phyloP scores from a whole-genome alignment of 2,888 invertebrate species.

The Sesia bembeciformis region DNA sequence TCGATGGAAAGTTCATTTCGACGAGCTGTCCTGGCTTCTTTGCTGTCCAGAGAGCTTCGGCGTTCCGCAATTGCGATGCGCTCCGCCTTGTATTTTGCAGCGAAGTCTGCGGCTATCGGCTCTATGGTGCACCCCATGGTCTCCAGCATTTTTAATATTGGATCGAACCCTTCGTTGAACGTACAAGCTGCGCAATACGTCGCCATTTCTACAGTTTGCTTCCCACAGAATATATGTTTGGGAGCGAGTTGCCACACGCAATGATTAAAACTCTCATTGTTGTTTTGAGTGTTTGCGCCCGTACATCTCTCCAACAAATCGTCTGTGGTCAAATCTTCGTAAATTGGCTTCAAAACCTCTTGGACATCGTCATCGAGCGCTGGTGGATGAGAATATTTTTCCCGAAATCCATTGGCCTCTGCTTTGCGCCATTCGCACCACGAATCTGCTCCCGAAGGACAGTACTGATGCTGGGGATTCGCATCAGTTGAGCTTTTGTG shows the following conservation, averaged over 20 bases:
- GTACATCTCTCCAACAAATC: constrained; percentile 3
- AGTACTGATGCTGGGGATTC: constrained; percentile 1
- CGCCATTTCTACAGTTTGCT: constrained; percentile 2
- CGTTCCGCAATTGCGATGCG: constrained; percentile 3
- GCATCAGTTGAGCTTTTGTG: constrained; percentile 3
- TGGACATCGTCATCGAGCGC: constrained; percentile 2
- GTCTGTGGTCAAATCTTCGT: constrained; percentile 3
- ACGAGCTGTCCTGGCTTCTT: too few relatives aligned
- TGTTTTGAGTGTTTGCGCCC: constrained; percentile 4
- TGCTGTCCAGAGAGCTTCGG: constrained; percentile 3
- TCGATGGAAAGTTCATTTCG: constrained; percentile 2
- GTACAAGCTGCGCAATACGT: constrained; percentile 3
- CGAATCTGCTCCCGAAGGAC: constrained; percentile 3
- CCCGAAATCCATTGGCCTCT: too few relatives aligned
- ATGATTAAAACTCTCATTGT: constrained; percentile 4
- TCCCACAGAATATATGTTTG: constrained; percentile 2
- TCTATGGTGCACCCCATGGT: constrained; percentile 5
- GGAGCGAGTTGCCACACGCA: constrained; percentile 4
- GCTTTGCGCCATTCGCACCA: constrained; percentile 4
- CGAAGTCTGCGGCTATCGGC: constrained; percentile 5
- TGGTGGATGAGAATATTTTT: too few relatives aligned
- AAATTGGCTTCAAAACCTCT: constrained; percentile 3
- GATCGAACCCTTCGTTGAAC: constrained; percentile 3
- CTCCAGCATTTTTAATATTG: constrained; percentile 4
- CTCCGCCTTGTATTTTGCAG: constrained; percentile 3